Conservation (phyloP, 2,113 vertebrate genomes). For the Progne subis region DNA sequence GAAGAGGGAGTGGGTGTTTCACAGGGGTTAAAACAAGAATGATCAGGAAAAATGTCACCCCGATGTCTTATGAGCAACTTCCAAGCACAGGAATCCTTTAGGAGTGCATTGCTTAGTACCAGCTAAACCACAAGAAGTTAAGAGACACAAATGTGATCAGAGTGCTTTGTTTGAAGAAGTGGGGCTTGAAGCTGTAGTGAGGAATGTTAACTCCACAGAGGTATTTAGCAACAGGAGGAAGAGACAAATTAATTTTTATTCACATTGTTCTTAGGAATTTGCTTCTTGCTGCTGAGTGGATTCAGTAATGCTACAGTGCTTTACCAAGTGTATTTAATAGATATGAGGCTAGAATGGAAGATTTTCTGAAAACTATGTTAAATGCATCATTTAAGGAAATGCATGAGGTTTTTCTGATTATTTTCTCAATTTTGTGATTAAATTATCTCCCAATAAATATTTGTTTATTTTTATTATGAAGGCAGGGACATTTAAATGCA, state of each 20-base stretch:
- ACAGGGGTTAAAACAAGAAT: neutral
- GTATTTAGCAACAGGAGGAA: neutral
- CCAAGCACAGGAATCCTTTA: neutral
- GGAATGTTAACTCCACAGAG: neutral
- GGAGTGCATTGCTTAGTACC: neutral
- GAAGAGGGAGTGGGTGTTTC: constrained; percentile 28
- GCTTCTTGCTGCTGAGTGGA: neutral
- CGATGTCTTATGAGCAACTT: neutral
- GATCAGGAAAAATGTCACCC: neutral
- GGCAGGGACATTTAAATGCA: neutral
- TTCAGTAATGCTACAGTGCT: neutral
- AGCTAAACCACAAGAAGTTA: neutral
- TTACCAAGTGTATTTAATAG: neutral
- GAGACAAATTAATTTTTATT: neutral
- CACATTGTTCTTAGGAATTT: neutral
- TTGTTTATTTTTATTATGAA: neutral
- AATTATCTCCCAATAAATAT: neutral
- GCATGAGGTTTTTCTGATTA: neutral
- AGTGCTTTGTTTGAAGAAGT: neutral
- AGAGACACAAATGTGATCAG: neutral
- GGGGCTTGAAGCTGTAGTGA: neutral
- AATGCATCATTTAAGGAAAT: neutral
- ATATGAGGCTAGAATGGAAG: neutral
- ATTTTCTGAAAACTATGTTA: neutral
- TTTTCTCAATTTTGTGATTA: neutral